phyloP scores from a whole-genome alignment of 53 echinoderm and acorn worm species.

The Paelopatides confundens region DNA sequence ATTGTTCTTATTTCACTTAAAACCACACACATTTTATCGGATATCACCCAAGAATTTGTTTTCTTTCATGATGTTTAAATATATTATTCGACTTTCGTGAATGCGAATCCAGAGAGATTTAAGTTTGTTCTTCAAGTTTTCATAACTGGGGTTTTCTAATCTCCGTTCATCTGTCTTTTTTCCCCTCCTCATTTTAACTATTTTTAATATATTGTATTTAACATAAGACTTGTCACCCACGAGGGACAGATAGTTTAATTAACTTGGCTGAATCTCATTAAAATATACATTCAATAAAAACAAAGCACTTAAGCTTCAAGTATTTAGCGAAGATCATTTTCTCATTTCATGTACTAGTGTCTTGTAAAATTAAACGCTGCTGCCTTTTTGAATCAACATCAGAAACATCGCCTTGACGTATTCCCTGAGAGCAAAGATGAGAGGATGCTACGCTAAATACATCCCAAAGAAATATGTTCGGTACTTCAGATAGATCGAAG shows the following conservation, averaged over 20 bases:
- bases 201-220: background rate
- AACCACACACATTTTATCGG: background rate
- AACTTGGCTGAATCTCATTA: constrained; percentile 27
- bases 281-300: constrained; percentile 25
- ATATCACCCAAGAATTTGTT: background rate
- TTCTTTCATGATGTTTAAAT: too few species aligned
- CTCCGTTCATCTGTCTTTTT: background rate
- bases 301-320: constrained; percentile 33
- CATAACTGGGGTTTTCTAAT: constrained; percentile 25
- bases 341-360: constrained; percentile 28
- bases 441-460: background rate
- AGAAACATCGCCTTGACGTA: background rate
- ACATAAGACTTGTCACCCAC: background rate
- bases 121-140: background rate
- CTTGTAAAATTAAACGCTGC: background rate
- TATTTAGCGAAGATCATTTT: constrained; percentile 23
- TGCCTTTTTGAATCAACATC: background rate
- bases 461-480: background rate
- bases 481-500: background rate
- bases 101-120: too few species aligned
- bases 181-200: background rate
- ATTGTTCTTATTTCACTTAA: too few species aligned
- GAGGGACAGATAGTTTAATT: constrained; percentile 36
- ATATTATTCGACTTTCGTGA: too few species aligned
- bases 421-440: background rate